Conservation (phyloP, 1,140 invertebrate genomes). For the Drosophila saltans region DNA sequence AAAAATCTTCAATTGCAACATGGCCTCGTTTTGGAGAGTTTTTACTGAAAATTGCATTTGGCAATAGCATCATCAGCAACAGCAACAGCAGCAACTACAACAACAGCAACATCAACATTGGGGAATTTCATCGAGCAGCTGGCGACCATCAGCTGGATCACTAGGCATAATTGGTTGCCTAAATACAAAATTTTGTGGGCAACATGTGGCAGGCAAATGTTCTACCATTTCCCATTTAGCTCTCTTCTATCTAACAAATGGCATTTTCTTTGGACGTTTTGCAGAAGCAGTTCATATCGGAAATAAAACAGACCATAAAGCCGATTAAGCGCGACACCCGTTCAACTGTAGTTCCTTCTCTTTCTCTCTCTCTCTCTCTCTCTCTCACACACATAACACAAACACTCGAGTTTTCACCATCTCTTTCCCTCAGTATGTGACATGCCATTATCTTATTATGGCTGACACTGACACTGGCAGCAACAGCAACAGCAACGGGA, state of each 20-base stretch:
- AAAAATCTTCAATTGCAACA: slow-evolving; percentile 68
- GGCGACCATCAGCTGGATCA: slow-evolving; percentile 59
- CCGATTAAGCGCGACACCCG: slow-evolving; percentile 77
- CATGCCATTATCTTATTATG: slow-evolving; percentile 80
- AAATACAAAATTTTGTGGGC: slow-evolving; percentile 56
- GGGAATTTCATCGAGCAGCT: slow-evolving; percentile 40
- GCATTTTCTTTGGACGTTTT: slow-evolving; percentile 34
- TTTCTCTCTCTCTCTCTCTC: slow-evolving; percentile 33
- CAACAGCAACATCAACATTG: slow-evolving; percentile 24
- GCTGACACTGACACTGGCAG: slow-evolving; percentile 55
- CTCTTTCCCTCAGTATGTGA: slow-evolving; percentile 48
- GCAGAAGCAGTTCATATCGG: slow-evolving; percentile 73
- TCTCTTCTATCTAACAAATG: not conserved
- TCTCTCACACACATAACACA: slow-evolving; percentile 8
- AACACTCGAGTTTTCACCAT: slow-evolving; percentile 22
- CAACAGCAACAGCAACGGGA: slow-evolving; percentile 4
- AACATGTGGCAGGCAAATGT: slow-evolving; percentile 75
- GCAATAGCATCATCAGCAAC: slow-evolving; percentile 17
- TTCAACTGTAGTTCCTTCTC: slow-evolving; percentile 55
- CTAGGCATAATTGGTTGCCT: slow-evolving; percentile 71
- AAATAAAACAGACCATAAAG: slow-evolving; percentile 81
- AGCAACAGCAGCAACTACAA: slow-evolving; percentile 11
- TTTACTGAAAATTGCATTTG: slow-evolving; percentile 65
- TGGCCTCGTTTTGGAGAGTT: slow-evolving; percentile 33
- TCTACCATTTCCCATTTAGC: slow-evolving; percentile 31